Percentiles rank a stretch among this genome's conserved stretches.
phyloP scores from a whole-genome alignment of 2,888 invertebrate species.

The Erebia epiphron region DNA sequence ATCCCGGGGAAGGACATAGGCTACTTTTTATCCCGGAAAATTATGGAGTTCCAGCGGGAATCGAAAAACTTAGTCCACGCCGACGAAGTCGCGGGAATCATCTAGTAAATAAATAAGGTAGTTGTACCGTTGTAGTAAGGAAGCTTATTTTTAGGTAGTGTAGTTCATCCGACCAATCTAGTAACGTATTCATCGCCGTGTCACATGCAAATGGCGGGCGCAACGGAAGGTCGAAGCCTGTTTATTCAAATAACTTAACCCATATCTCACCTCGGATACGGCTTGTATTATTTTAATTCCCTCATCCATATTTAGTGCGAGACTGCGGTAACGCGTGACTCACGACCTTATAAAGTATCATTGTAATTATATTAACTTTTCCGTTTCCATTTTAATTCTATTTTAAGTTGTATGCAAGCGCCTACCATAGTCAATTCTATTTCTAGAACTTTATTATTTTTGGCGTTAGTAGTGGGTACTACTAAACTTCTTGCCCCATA shows the following conservation, averaged over 20 bases:
- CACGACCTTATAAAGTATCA: constrained; percentile 57
- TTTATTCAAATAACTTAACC: constrained; percentile 67
- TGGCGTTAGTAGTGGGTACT: no score
- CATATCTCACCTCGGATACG: constrained; percentile 54
- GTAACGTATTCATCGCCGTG: constrained; percentile 44
- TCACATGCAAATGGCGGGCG: constrained; percentile 52
- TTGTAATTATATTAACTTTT: constrained; percentile 39
- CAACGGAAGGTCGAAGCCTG: constrained; percentile 59
- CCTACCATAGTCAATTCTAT: no score
- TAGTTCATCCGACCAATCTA: constrained; percentile 44
- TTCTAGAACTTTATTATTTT: no score
- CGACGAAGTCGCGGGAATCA: no score
- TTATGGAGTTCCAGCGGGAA: no score
- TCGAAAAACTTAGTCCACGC: no score
- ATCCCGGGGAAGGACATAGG: no score
- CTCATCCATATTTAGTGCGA: constrained; percentile 69
- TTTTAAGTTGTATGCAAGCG: background rate
- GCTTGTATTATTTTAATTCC: constrained; percentile 69
- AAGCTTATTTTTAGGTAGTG: background rate
- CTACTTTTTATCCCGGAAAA: no score
- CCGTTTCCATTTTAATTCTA: constrained; percentile 18
- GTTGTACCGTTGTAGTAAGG: background rate
- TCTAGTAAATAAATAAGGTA: no score
- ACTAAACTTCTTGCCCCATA: no score
- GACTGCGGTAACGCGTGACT: constrained; percentile 52